Evolutionary conservation across 2,888 invertebrate species (phyloP).

Genomic region (Andrena haemorrhoa): DNA sequence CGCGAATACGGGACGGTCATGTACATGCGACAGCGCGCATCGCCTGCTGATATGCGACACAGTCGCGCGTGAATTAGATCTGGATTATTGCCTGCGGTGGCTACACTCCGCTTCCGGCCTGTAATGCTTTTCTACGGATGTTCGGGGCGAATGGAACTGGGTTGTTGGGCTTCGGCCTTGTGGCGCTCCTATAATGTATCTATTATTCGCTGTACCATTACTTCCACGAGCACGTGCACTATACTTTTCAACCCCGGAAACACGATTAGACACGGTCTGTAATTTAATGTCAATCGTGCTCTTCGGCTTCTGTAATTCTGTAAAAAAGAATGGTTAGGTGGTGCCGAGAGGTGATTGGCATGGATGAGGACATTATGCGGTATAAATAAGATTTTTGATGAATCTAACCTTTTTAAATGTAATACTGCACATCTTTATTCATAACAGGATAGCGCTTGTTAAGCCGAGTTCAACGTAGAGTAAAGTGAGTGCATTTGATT

Average conservation of each 20-base stretch:
- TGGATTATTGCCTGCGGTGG: constrained; percentile 71
- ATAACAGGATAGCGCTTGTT: too few species aligned
- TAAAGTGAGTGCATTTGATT: too few species aligned
- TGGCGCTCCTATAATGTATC: constrained; percentile 27
- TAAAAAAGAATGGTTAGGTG: too few species aligned
- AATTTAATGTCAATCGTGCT: constrained; percentile 11
- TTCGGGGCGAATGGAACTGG: constrained; percentile 61
- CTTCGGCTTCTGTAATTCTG: background rate
- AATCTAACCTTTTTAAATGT: too few species aligned
- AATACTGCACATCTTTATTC: too few species aligned
- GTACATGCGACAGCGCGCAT: constrained; percentile 15
- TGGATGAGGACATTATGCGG: too few species aligned
- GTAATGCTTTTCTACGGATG: constrained; percentile 59
- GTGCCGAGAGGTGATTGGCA: too few species aligned
- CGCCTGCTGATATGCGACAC: constrained; percentile 29
- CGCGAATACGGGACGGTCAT: constrained; percentile 33
- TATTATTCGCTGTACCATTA: background rate
- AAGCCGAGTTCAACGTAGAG: too few species aligned
- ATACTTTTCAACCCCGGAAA: constrained; percentile 18
- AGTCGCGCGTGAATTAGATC: constrained; percentile 61
- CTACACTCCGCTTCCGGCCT: constrained; percentile 61
- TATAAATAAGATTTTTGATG: too few species aligned
- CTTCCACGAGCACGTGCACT: background rate
- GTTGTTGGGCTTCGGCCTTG: constrained; percentile 42
- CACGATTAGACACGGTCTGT: background rate